Evolutionary conservation across 2,888 invertebrate species (phyloP), one percentile per base, ranked within the genome.

Genomic region (Lingula anatina): DNA sequence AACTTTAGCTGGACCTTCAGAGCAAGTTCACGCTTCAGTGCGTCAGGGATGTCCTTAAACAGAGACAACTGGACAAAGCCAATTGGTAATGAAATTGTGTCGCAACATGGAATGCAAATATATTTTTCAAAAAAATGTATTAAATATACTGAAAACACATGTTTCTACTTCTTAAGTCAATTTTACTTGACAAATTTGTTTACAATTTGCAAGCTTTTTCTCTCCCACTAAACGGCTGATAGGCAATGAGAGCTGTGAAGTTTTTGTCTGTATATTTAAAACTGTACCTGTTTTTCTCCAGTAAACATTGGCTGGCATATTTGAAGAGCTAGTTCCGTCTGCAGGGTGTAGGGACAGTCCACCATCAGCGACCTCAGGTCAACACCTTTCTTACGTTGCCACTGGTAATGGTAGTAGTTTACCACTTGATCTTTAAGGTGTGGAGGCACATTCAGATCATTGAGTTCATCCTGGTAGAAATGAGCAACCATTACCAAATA

Each of bases 311-410:
- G 18, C 5, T 24, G 12, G 15, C 43, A 39, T 12, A 58, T 37
- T 1, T 7, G 35, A 20, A 44, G 31, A 23, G 20, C 18, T 4
- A 59, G 40, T 39, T 59, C 59, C 4, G 50, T 44, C n/a, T 24
- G 43, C 39, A 59, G 28, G 27, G 52, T 51, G 35, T 35, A 21
- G 12, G 59, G 57, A 9, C 48, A 40, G 39, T 59, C 59, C 23
- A 3, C 20, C n/a, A 50, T 23, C 3, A 50, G 36, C 7, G 15
- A 7, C 18, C 27, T 50, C 5, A 35, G 36, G 20, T 40, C 40
- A 15, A 50, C 39, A 20, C 50, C 50, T 15, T 31, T 36, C 18
- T 51, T 35, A 18, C 36, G 21, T 18, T 12, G 25, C 50, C 50
- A 50, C 5, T 52, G 49, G 20, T 46, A 40, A 20, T 44, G 5